A percentile compares a stretch with the other conserved stretches of the same genome.
phyloP scores from a whole-genome alignment of 1,140 invertebrate species.

The Heliconius himera region DNA sequence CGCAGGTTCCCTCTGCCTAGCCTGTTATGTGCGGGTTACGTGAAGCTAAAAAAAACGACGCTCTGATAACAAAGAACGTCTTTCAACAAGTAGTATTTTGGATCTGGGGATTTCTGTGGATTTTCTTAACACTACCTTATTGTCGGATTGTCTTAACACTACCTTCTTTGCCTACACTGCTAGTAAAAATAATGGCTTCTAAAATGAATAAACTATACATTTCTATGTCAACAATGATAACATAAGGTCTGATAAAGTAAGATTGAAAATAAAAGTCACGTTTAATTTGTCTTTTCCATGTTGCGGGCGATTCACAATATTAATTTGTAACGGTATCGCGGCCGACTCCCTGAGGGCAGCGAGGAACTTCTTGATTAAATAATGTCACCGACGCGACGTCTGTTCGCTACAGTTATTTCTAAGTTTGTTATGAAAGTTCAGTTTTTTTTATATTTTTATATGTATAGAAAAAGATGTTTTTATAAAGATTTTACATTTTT shows the following conservation, averaged over 20 bases:
- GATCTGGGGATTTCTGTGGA: too few relatives aligned
- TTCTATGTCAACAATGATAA: too few relatives aligned
- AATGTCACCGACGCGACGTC: constrained; percentile 2
- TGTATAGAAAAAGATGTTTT: neutral
- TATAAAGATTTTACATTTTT: too few relatives aligned
- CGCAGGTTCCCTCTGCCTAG: too few relatives aligned
- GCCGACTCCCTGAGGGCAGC: neutral
- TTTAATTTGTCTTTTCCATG: neutral
- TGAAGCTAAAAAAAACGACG: too few relatives aligned
- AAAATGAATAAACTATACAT: too few relatives aligned
- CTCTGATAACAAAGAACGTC: too few relatives aligned
- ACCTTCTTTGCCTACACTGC: neutral
- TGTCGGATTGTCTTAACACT: too few relatives aligned
- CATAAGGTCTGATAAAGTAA: neutral
- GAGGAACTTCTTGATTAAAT: constrained; percentile 12
- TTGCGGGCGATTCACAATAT: neutral
- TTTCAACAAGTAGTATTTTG: too few relatives aligned
- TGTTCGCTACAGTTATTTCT: neutral
- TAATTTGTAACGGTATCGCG: neutral
- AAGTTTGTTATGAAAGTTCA: neutral
- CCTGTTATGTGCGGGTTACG: too few relatives aligned
- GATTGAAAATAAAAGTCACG: neutral
- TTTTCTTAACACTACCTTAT: too few relatives aligned
- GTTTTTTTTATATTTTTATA: neutral
- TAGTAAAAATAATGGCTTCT: too few relatives aligned